These are phyloP conservation scores for Poecile atricapillus DNA, from an alignment of 2,113 vertebrate genomes.

Conservation along the genomic window DNA sequence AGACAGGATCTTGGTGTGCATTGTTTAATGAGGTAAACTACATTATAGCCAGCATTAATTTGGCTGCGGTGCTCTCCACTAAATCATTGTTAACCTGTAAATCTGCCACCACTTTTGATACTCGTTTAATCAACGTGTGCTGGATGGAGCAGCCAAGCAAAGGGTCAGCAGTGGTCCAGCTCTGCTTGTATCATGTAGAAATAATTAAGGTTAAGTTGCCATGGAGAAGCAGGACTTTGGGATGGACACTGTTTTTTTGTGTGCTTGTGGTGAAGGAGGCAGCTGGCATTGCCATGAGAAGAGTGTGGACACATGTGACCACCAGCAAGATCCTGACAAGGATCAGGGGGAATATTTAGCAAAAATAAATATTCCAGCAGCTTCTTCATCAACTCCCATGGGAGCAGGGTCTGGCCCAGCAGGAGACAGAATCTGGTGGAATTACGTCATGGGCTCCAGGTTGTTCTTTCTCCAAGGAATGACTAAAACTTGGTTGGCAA, in stretches of 20 bases:
- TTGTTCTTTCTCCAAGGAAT: neutral
- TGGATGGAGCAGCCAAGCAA: neutral
- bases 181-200: neutral
- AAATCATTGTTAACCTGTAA: slow-evolving; percentile 75
- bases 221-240: neutral
- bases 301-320: accelerated
- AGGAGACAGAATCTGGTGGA: neutral
- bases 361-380: neutral
- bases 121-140: neutral
- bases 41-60: slow-evolving; percentile 72
- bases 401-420: neutral
- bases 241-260: neutral
- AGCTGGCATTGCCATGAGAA: neutral
- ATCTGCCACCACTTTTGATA: slow-evolving; percentile 64
- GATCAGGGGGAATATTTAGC: neutral
- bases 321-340: neutral
- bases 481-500: accelerated
- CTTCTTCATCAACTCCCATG: neutral
- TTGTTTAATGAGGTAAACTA: slow-evolving; percentile 82
- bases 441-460: neutral
- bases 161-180: neutral
- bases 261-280: neutral
- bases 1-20: slow-evolving; percentile 76
- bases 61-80: slow-evolving; percentile 57
- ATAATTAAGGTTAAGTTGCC: neutral